A percentile compares a stretch with the other conserved stretches of the same genome.
Evolutionary conservation across 2,797 vertebrate species (phyloP).

Genomic region (Margarornis squamiger): DNA sequence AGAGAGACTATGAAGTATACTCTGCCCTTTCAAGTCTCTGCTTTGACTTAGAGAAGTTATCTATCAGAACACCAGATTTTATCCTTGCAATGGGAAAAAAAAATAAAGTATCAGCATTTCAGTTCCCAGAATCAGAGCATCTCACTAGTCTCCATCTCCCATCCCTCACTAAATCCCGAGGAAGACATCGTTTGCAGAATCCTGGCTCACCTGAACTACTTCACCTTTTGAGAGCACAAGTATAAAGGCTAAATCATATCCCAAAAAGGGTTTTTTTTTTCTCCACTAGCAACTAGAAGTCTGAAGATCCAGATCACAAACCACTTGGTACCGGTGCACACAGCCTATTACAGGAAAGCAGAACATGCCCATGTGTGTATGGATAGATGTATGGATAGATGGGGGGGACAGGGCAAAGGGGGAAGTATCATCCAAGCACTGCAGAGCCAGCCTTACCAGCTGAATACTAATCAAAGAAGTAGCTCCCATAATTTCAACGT

Average conservation of each 20-base stretch:
- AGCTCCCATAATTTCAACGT: conserved; percentile 18
- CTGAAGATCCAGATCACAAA: neutral
- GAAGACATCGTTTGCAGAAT: neutral
- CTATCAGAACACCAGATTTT: conserved; percentile 26
- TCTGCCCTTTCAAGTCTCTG: conserved; percentile 36
- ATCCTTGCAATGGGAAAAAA: conserved; percentile 6
- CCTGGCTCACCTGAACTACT: conserved; percentile 64
- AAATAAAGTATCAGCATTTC: conserved; percentile 17
- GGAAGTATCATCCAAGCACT: conserved; percentile 64
- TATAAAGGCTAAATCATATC: conserved; percentile 5
- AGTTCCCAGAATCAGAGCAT: neutral
- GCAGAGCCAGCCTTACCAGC: conserved; percentile 71
- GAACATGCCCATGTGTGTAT: neutral
- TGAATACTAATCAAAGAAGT: conserved; percentile 80
- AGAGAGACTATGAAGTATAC: conserved; percentile 21
- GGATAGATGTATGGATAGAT: neutral
- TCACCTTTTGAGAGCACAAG: conserved; percentile 42
- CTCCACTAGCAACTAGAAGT: neutral
- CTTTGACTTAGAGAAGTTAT: conserved; percentile 37
- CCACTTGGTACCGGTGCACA: neutral
- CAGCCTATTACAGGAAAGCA: neutral
- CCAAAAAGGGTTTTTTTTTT: neutral
- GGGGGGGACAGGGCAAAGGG: neutral
- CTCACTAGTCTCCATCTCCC: neutral
- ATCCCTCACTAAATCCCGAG: neutral